Evolutionary conservation across 2,888 invertebrate species (phyloP).

Genomic region (Lasioglossum pauxillum): DNA sequence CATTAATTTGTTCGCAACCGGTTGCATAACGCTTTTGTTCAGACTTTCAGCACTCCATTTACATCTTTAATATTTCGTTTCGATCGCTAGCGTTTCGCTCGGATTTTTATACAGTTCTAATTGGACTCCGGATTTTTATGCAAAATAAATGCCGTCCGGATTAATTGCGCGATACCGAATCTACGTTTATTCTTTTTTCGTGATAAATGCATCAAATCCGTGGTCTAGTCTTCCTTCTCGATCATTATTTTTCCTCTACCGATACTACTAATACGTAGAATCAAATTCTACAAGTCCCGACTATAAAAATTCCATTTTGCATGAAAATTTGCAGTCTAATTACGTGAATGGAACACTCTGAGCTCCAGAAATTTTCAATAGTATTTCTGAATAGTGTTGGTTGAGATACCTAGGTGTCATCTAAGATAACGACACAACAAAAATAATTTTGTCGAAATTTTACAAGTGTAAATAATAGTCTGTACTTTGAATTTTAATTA

Average conservation of each 20-base stretch:
- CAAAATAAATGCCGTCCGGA: neutral
- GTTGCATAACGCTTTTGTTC: neutral
- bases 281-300: too few relatives aligned
- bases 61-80: neutral
- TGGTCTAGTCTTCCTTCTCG: neutral
- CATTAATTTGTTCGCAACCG: neutral
- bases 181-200: neutral
- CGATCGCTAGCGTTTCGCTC: neutral
- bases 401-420: neutral
- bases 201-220: too few relatives aligned
- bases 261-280: neutral
- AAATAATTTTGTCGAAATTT: neutral
- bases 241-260: neutral
- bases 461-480: neutral
- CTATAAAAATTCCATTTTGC: neutral
- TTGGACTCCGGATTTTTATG: neutral
- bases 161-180: neutral
- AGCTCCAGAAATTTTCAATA: neutral
- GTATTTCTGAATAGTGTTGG: neutral
- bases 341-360: neutral
- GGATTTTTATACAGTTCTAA: neutral
- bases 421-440: neutral
- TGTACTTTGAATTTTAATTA: neutral
- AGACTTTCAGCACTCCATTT: neutral
- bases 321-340: neutral